Evolutionary conservation across 2,888 invertebrate species (phyloP).

Genomic region (Chouioia cunea): DNA sequence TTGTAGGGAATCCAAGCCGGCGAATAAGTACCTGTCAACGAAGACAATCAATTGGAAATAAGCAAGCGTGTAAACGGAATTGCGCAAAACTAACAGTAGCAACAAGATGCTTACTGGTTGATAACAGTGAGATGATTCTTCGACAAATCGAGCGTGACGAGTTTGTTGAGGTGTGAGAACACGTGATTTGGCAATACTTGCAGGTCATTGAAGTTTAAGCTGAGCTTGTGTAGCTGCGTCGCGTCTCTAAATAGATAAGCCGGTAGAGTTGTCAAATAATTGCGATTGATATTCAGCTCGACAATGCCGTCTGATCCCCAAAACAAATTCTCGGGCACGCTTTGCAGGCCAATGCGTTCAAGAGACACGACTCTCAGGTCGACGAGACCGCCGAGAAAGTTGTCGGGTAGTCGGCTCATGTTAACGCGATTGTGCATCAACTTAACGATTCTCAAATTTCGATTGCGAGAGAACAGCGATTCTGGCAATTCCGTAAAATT

Average conservation of each 20-base stretch:
- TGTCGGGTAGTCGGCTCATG: conserved; percentile 72
- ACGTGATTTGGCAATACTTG: conserved; percentile 72
- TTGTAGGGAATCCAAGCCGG: conserved; percentile 66
- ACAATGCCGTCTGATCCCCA: conserved; percentile 72
- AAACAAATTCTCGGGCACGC: conserved; percentile 75
- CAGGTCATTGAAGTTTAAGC: conserved; percentile 77
- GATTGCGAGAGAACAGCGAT: conserved; percentile 73
- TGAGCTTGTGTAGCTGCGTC: conserved; percentile 73
- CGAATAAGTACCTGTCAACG: conserved; percentile 59
- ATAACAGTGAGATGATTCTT: conserved; percentile 75
- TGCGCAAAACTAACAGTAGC: no score
- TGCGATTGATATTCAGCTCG: conserved; percentile 75
- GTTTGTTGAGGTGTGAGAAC: conserved; percentile 72
- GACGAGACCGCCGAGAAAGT: conserved; percentile 74
- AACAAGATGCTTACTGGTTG: conserved; percentile 69
- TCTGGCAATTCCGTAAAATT: conserved; percentile 74
- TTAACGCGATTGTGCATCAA: conserved; percentile 62
- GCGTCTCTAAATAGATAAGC: conserved; percentile 75
- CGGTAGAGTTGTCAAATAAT: conserved; percentile 70
- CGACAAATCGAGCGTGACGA: conserved; percentile 75
- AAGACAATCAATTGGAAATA: not conserved
- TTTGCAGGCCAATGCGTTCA: conserved; percentile 72
- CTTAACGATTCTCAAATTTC: conserved; percentile 70
- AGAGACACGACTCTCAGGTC: conserved; percentile 73
- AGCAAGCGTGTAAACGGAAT: no score